These are phyloP conservation scores for Hydrotaea diabolus DNA, from an alignment of 2,888 invertebrate genomes.

Conservation along the genomic window DNA sequence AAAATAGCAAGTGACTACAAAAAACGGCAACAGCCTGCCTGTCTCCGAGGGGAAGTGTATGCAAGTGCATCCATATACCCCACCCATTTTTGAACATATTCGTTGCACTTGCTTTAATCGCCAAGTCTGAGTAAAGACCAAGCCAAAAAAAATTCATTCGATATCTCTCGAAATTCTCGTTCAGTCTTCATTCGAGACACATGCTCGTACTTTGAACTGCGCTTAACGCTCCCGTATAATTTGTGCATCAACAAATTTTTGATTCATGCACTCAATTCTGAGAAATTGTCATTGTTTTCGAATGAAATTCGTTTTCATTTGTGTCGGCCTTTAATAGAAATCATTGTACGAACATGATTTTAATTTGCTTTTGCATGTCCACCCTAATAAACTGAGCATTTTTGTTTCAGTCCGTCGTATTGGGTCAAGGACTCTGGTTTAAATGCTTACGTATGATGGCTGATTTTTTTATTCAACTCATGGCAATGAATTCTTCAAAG, in stretches of 20 bases:
- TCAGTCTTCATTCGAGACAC: no score
- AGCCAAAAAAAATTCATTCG: no score
- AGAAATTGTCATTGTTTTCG: neutral
- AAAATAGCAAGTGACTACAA: neutral
- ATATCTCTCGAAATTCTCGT: no score
- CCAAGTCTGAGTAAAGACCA: no score
- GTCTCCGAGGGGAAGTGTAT: neutral
- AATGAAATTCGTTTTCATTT: neutral
- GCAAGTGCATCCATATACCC: no score
- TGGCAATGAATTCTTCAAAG: neutral
- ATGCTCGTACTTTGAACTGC: neutral
- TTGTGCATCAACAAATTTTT: neutral
- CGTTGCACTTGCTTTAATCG: no score
- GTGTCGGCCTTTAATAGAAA: neutral
- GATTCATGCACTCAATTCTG: neutral
- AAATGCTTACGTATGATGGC: neutral
- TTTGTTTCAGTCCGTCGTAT: neutral
- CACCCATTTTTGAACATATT: no score
- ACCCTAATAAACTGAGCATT: neutral
- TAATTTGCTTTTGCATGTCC: neutral
- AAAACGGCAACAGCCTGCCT: neutral
- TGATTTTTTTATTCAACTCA: neutral
- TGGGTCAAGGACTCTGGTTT: constrained; percentile 1
- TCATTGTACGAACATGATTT: neutral
- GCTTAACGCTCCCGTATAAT: no score